phyloP scores from a whole-genome alignment of 2,888 invertebrate genomes.

The Mythimna impura region DNA sequence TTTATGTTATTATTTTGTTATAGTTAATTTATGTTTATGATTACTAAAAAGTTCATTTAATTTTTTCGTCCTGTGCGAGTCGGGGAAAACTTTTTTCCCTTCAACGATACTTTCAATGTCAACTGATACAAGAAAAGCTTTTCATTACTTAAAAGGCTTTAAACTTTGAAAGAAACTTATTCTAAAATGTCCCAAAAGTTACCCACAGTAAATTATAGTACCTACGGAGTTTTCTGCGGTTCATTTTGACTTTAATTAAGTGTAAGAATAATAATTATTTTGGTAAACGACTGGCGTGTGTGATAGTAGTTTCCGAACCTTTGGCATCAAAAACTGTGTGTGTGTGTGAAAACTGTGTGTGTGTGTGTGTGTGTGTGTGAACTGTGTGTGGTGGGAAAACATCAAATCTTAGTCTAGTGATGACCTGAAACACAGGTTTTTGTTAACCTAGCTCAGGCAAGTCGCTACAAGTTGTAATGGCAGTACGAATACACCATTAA shows the following conservation, averaged over 20 bases:
- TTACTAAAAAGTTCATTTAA: no score
- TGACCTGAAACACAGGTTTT: no score
- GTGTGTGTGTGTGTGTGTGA: no score
- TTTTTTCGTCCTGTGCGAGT: no score
- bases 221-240: constrained; percentile 18
- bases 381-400: no score
- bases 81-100: background rate
- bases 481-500: no score
- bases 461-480: no score
- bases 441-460: no score
- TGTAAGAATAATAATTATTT: background rate
- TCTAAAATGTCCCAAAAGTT: constrained; percentile 21
- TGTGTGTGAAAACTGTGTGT: no score
- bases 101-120: background rate
- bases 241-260: background rate
- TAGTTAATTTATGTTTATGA: no score
- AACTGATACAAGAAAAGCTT: constrained; percentile 15
- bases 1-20: no score
- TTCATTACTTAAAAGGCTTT: constrained; percentile 13
- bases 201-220: background rate
- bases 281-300: background rate
- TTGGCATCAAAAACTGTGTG: background rate
- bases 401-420: no score
- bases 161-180: constrained; percentile 28
- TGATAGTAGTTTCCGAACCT: background rate